Evolutionary conservation across 2,113 vertebrate genomes (phyloP).

Genomic region (Mastomys coucha): DNA sequence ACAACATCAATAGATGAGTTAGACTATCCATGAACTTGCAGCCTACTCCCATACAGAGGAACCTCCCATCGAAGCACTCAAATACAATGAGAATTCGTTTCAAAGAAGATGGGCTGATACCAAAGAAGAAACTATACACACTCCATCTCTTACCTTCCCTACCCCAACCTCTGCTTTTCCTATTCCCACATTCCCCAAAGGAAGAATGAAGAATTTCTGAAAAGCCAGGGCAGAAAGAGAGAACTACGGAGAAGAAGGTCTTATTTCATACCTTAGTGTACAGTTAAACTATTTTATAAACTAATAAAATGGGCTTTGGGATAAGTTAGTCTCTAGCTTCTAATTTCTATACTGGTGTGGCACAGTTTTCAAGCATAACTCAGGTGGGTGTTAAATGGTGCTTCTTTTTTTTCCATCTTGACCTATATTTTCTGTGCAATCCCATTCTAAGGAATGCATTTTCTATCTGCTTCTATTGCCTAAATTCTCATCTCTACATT

Average conservation of each 20-base stretch:
- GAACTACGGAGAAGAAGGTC: neutral
- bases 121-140: neutral
- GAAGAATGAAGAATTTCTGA: neutral
- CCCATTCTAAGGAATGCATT: neutral
- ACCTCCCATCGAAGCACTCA: neutral
- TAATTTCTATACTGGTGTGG: slow-evolving; percentile 17
- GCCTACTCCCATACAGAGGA: neutral
- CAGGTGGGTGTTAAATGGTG: neutral
- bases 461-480: neutral
- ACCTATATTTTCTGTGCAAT: neutral
- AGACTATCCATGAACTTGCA: neutral
- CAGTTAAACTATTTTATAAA: neutral
- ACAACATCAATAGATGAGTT: neutral
- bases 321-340: neutral
- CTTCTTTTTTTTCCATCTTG: slow-evolving; percentile 1
- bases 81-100: neutral
- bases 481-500: neutral
- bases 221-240: neutral
- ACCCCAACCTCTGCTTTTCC: neutral
- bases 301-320: slow-evolving; percentile 28
- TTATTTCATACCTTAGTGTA: neutral
- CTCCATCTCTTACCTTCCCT: neutral
- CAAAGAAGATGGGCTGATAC: neutral
- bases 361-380: slow-evolving; percentile 25
- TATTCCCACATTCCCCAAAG: neutral